phyloP scores from a whole-genome alignment of 2,888 invertebrate species.

The Phymatocera aterrima region DNA sequence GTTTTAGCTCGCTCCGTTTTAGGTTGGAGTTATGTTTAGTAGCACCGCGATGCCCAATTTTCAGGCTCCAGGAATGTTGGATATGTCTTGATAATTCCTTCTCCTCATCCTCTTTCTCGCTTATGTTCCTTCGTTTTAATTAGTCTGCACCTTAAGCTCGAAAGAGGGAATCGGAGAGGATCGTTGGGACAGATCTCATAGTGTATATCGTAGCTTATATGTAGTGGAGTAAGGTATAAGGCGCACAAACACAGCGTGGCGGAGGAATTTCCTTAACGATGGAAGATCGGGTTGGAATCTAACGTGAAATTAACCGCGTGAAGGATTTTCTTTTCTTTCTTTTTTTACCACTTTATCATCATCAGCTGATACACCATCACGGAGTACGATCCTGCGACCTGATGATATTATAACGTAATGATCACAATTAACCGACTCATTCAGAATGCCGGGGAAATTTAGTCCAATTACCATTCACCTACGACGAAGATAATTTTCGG shows the following conservation, averaged over 20 bases:
- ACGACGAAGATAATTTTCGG: background rate
- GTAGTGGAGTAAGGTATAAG: too few species aligned
- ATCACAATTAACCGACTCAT: background rate
- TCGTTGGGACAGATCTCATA: background rate
- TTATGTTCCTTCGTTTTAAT: slow-evolving; percentile 15
- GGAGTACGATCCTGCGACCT: background rate
- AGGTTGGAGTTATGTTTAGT: background rate
- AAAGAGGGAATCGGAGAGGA: background rate
- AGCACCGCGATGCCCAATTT: background rate
- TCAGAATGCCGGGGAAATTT: background rate
- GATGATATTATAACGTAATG: background rate
- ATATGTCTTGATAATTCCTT: background rate
- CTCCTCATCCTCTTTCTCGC: background rate
- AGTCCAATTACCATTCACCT: background rate
- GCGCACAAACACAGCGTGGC: too few species aligned
- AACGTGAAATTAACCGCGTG: background rate
- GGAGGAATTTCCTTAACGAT: background rate
- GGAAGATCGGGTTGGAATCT: background rate
- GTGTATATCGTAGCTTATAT: background rate
- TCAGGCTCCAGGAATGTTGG: background rate
- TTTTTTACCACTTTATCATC: background rate
- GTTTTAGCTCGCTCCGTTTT: background rate
- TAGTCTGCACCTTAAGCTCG: background rate
- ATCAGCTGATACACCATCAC: background rate
- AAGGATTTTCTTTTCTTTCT: too few species aligned